Conservation (phyloP, 2,113 vertebrate species). For the Phasianus colchicus region DNA sequence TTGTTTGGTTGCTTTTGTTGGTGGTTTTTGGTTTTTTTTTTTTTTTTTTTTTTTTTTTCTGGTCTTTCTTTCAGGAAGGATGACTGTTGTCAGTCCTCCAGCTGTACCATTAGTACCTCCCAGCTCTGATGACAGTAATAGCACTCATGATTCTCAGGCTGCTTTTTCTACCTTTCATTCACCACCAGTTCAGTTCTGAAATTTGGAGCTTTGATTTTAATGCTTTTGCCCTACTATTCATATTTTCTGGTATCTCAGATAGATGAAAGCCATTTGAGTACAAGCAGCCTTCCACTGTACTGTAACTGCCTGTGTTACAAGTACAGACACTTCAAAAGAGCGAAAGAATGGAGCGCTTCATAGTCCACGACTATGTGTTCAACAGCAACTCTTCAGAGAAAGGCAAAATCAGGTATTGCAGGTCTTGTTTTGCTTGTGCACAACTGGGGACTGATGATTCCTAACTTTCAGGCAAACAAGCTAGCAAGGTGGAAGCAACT, state of each 20-base stretch:
- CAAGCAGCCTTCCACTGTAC: neutral
- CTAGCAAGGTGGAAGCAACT: neutral
- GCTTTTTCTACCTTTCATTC: neutral
- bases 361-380: neutral
- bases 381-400: neutral
- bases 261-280: neutral
- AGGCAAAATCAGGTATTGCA: neutral
- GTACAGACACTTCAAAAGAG: neutral
- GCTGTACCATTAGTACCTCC: neutral
- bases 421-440: neutral
- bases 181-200: neutral
- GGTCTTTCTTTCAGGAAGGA: neutral
- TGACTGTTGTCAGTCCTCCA: neutral
- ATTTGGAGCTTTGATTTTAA: neutral
- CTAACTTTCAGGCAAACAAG: neutral
- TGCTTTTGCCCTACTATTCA: neutral
- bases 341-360: neutral
- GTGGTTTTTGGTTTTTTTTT: neutral
- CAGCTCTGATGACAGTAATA: neutral
- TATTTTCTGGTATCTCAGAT: neutral
- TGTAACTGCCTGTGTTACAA: neutral
- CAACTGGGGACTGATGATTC: accelerated
- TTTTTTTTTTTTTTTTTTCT: too few relatives aligned
- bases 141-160: neutral
- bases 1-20: neutral